Evolutionary conservation across 2,888 invertebrate genomes (phyloP).

Genomic region (Athalia circularis): DNA sequence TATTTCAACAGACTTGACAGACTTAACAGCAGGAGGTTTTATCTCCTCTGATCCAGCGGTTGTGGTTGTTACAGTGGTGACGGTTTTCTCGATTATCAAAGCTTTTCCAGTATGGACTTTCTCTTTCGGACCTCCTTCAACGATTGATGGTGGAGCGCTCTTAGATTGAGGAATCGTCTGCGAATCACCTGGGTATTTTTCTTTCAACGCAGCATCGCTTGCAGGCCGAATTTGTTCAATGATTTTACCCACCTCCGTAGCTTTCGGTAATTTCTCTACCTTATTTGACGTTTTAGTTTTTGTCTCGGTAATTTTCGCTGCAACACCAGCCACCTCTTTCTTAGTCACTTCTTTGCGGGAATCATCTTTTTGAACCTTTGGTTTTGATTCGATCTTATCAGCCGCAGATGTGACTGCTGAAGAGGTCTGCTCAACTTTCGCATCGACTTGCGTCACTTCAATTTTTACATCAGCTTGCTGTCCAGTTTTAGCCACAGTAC

Average conservation of each 20-base stretch:
- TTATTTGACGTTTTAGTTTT: slow-evolving; percentile 28
- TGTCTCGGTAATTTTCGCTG: slow-evolving; percentile 36
- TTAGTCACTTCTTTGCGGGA: slow-evolving; percentile 56
- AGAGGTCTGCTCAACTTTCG: not conserved
- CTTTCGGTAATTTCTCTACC: slow-evolving; percentile 18
- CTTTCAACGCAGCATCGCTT: slow-evolving; percentile 34
- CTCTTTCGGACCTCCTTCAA: slow-evolving; percentile 47
- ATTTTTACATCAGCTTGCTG: slow-evolving; percentile 29
- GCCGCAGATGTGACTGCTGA: not conserved
- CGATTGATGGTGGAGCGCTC: slow-evolving; percentile 39
- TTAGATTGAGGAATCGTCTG: slow-evolving; percentile 40
- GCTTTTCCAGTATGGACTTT: slow-evolving; percentile 54
- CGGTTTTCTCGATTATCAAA: slow-evolving; percentile 57
- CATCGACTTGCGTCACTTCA: not conserved
- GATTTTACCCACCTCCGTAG: slow-evolving; percentile 33
- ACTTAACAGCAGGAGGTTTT: slow-evolving; percentile 58
- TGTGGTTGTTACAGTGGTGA: slow-evolving; percentile 57
- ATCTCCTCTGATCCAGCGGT: slow-evolving; percentile 54
- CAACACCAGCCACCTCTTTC: slow-evolving; percentile 31
- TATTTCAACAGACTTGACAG: slow-evolving; percentile 58
- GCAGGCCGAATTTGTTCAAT: slow-evolving; percentile 30
- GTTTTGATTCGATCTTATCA: slow-evolving; percentile 17
- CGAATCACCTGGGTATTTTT: slow-evolving; percentile 30
- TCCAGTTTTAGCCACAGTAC: slow-evolving; percentile 17
- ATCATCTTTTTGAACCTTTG: slow-evolving; percentile 32